Evolutionary conservation across 2,888 invertebrate species (phyloP), one percentile per base, ranked within the genome.

Genomic region (Lasioglossum calceatum): DNA sequence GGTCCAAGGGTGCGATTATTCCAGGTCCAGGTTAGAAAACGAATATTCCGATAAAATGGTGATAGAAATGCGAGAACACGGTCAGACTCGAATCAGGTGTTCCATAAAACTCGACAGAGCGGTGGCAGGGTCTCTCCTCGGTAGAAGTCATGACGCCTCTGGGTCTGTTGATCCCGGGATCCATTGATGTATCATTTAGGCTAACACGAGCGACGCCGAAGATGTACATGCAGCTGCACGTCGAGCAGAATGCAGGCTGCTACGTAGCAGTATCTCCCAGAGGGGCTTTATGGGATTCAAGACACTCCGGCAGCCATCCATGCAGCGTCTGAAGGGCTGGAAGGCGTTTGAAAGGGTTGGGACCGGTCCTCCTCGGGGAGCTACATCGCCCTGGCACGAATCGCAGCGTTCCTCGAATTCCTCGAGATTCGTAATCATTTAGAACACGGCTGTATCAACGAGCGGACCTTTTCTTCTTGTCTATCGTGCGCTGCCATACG

Each of bases 271-370:
- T 64, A 74, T 73, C 75, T 89, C 89, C 89, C 87, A 72, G 54
- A 77, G 89, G 89, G 86, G 81, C 82, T 82, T 86, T 88, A 77
- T 71, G 61, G 71, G 87, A 89, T 86, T 78, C 86, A 81, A 81
- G 85, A 81, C 75, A 80, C 81, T 81, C 77, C 81, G 58, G 77
- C 82, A 81, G 77, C 77, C 86, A 64, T 70, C 79, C 81, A 70
- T 73, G 61, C 70, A 81, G 70, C 84, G 82, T 82, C 81, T 79
- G 77, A 81, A 78, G 88, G 86, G 79, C 81, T 73, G 82, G 75
- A 70, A 78, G 70, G 47, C 83, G 72, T 82, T 73, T 78, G 86
- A 86, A 82, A 86, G 81, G 80, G 76, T 73, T 70, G 80, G 71
- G 83, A 78, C 81, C 71, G 77, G 64, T 39, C 74, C 76, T 81